Conservation (phyloP, 2,113 vertebrate species). For the Heteronetta atricapilla region DNA sequence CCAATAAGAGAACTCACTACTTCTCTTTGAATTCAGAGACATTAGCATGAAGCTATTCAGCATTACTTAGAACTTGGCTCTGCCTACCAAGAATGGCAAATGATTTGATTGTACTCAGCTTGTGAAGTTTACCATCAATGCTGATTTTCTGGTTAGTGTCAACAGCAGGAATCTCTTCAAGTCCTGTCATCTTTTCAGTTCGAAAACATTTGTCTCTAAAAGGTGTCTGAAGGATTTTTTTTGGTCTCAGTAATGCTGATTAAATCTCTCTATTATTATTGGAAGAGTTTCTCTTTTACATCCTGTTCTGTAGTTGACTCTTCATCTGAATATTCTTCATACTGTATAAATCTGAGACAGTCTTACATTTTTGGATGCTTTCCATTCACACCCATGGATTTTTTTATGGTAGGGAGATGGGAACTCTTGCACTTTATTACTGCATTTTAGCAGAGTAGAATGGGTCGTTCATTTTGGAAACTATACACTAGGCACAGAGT, state of each 20-base stretch:
- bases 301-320: not conserved
- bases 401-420: not conserved
- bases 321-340: not conserved
- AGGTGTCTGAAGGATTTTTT: not conserved
- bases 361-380: not conserved
- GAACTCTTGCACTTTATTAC: not conserved
- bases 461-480: not conserved
- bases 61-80: not conserved
- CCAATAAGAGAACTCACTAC: not conserved
- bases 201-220: not conserved
- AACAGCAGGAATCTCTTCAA: not conserved
- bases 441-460: not conserved
- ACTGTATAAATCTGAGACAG: not conserved
- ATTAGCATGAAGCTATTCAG: not conserved
- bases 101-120: not conserved
- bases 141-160: not conserved
- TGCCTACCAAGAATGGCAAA: not conserved
- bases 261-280: not conserved
- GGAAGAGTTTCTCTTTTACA: not conserved
- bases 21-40: not conserved
- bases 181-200: too few species aligned
- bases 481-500: not conserved
- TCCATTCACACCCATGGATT: not conserved
- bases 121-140: not conserved
- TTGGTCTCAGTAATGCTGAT: not conserved